Conservation (phyloP, 2,888 invertebrate species). For the Lycocerus yunnanus region DNA sequence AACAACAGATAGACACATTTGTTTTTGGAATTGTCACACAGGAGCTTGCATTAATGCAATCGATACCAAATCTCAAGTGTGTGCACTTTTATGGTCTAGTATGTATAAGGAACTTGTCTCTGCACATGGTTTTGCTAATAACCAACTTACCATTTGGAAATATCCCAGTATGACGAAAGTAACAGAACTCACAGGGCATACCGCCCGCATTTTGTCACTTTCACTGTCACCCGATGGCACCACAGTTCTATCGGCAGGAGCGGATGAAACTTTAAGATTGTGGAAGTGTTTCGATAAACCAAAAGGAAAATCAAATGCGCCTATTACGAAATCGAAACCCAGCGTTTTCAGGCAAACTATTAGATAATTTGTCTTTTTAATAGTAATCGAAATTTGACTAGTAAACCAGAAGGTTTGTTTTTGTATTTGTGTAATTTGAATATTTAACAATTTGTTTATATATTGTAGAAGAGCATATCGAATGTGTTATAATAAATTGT, state of each 20-base stretch:
- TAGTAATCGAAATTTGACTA: too few relatives aligned
- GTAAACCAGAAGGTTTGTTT: neutral
- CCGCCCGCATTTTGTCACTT: constrained; percentile 86
- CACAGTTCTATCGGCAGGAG: constrained; percentile 91
- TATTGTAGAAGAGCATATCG: neutral
- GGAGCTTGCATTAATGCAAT: constrained; percentile 81
- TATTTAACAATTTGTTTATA: neutral
- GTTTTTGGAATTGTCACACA: constrained; percentile 84
- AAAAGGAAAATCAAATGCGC: constrained; percentile 72
- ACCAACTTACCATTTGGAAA: constrained; percentile 96
- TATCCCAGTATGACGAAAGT: constrained; percentile 90
- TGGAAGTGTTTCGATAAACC: constrained; percentile 96
- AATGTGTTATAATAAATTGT: neutral
- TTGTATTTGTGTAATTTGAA: neutral
- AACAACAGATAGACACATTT: constrained; percentile 85
- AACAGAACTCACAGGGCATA: constrained; percentile 86
- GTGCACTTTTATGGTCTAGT: constrained; percentile 88
- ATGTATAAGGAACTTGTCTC: constrained; percentile 94
- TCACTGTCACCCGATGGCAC: constrained; percentile 94
- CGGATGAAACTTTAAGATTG: constrained; percentile 92
- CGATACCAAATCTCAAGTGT: constrained; percentile 94
- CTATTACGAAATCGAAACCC: constrained; percentile 64
- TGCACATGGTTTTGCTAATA: constrained; percentile 94
- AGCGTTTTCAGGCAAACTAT: constrained; percentile 75
- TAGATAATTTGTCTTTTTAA: constrained; percentile 59